Evolutionary conservation across 2,113 vertebrate species (phyloP).

Genomic region (Crotalus helleri): DNA sequence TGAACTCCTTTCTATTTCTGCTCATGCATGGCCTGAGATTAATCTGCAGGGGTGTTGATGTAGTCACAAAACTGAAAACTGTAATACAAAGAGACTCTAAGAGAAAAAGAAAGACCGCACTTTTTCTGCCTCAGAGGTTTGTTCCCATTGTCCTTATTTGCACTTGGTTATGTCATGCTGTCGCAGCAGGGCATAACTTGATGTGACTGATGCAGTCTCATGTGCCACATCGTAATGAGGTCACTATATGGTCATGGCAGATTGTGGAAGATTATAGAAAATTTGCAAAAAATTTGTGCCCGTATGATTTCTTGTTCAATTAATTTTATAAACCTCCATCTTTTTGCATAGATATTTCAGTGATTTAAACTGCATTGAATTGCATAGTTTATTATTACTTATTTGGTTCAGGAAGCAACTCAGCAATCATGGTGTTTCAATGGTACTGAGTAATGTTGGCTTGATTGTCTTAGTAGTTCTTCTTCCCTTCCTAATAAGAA

Average conservation of each 20-base stretch:
- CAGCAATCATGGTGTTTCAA: not conserved
- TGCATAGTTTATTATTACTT: not conserved
- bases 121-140: conserved; percentile 37
- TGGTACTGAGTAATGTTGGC: not conserved
- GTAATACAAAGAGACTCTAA: conserved; percentile 32
- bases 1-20: conserved; percentile 10
- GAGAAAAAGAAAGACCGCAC: conserved; percentile 11
- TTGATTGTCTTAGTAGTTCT: not conserved
- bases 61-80: not conserved
- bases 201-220: conserved; percentile 66
- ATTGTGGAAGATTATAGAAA: not conserved
- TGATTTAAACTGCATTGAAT: not conserved
- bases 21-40: accelerated
- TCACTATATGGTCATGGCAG: conserved; percentile 45
- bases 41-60: not conserved
- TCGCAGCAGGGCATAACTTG: conserved; percentile 50
- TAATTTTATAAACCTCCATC: not conserved
- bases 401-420: not conserved
- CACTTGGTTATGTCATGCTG: conserved; percentile 64
- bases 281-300: conserved; percentile 23
- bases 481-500: not conserved
- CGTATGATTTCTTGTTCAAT: not conserved
- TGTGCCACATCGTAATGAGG: conserved; percentile 58
- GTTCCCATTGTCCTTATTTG: conserved; percentile 58
- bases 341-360: not conserved